phyloP scores from a whole-genome alignment of 2,113 vertebrate genomes.

The Clarias magur region DNA sequence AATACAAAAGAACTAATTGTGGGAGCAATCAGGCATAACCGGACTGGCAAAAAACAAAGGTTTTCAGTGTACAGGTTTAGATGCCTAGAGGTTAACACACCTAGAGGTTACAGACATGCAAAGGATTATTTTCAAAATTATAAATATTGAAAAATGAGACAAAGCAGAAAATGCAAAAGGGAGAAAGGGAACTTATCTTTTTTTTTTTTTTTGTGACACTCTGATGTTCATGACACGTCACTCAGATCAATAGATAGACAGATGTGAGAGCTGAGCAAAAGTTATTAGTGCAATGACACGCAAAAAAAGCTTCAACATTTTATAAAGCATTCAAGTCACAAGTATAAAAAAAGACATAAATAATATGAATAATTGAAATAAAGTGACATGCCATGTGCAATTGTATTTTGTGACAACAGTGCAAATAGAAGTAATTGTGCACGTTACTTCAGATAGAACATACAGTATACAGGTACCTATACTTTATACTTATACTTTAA shows the following conservation, averaged over 20 bases:
- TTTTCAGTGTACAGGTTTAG: neutral
- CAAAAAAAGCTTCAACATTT: too few relatives aligned
- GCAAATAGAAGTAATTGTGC: too few relatives aligned
- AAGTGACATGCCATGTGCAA: too few relatives aligned
- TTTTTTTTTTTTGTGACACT: constrained; percentile 20
- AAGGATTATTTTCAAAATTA: neutral
- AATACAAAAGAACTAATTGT: neutral
- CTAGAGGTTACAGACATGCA: constrained; percentile 8
- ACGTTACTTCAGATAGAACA: too few relatives aligned
- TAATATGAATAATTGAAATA: too few relatives aligned
- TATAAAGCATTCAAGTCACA: too few relatives aligned
- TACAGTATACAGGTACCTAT: too few relatives aligned
- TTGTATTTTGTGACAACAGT: too few relatives aligned
- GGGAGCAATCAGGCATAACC: neutral
- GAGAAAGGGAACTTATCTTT: neutral
- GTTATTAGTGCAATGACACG: too few relatives aligned
- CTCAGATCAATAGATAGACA: constrained; percentile 55
- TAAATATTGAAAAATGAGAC: constrained; percentile 20
- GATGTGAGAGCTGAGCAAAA: constrained; percentile 1
- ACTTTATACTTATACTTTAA: neutral
- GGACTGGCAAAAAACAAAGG: neutral
- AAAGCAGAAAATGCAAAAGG: neutral
- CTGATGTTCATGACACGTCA: constrained; percentile 44
- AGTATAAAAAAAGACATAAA: too few relatives aligned
- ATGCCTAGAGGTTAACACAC: constrained; percentile 33